Base-by-base conservation (phyloP, 2,888 invertebrate genomes). In the Drosophila subsilvestris region DNA sequence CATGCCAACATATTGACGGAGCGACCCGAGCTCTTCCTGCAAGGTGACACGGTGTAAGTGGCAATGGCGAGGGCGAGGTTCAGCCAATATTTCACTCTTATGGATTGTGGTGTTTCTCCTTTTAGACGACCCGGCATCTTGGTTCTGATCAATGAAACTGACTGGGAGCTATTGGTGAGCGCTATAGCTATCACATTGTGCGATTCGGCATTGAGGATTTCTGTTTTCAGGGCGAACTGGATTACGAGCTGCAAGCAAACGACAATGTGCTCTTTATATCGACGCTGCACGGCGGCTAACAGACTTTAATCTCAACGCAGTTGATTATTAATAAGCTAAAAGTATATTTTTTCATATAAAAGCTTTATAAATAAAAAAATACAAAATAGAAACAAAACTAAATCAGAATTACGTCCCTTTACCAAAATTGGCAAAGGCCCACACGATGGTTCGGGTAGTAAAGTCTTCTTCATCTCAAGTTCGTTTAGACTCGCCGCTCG, bases 121-220 rank as follows among this genome's bases (percentile, higher is more conserved):
- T 37, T n/a, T 37, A 92, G 92, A 1, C 89, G 98, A 53, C 98
- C 98, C 0, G 99, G 99, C 3, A 99, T 99, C 71, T 92, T 99
- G 53, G 98, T 99, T 0, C 93, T 99, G 2, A 94, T 99, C 9
- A 99, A 99, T 90, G 98, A 99, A 82, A 94, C 96, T 0, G 99
- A 99, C 90, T 99, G 99, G 99, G 98, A 99, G 92, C 92, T 99
- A 17, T 91, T 95, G 91, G 92, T 92, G 93, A 93, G 93, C 75
- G 93, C 75, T 7, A 1, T 7, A 7, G 17, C 2, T 17, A 9
- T 3, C 6, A 0, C 1, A 8, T 49, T 8, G 2, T 27, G 32
- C 17, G 37, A 37, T 32, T 0, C 3, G 78, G 12, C 12, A 0
- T 93, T 93, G 12, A 29, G 2, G 0, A 8, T 43, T 25, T 5